phyloP scores from a whole-genome alignment of 2,888 invertebrate genomes.

The Melinopterus prodromus region DNA sequence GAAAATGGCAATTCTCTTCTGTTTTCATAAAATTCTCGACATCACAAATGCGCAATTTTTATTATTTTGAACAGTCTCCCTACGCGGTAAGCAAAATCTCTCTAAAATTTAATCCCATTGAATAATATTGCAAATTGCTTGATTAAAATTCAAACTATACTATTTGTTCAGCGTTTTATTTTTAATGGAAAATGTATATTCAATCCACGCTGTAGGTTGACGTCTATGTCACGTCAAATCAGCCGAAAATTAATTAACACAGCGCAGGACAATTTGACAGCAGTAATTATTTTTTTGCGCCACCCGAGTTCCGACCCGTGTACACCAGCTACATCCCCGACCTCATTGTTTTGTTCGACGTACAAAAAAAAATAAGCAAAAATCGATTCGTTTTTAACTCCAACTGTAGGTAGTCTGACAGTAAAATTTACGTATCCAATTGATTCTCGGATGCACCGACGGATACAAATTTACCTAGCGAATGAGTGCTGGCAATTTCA shows the following conservation, averaged over 20 bases:
- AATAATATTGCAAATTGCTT: background rate
- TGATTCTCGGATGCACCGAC: background rate
- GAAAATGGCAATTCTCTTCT: too few species aligned
- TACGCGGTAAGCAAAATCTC: too few species aligned
- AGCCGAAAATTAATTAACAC: background rate
- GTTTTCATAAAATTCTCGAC: too few species aligned
- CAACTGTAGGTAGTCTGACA: background rate
- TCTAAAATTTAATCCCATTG: too few species aligned
- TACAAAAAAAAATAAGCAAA: background rate
- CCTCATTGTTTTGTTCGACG: background rate
- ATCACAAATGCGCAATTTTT: too few species aligned
- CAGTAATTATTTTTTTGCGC: background rate
- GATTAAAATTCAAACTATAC: background rate
- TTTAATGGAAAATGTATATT: background rate
- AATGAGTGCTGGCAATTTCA: background rate
- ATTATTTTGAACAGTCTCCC: too few species aligned
- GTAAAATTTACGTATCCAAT: background rate
- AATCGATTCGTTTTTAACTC: background rate
- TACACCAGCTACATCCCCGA: background rate
- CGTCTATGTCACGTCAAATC: background rate
- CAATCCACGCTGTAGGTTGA: background rate
- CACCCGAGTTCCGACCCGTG: background rate
- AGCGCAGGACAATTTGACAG: background rate
- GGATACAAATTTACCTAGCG: background rate
- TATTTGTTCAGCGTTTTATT: background rate